A percentile compares a stretch with the other conserved stretches of the same genome.
These are phyloP conservation scores for Catharus minimus DNA, from an alignment of 2,113 vertebrate genomes.

Conservation along the genomic window DNA sequence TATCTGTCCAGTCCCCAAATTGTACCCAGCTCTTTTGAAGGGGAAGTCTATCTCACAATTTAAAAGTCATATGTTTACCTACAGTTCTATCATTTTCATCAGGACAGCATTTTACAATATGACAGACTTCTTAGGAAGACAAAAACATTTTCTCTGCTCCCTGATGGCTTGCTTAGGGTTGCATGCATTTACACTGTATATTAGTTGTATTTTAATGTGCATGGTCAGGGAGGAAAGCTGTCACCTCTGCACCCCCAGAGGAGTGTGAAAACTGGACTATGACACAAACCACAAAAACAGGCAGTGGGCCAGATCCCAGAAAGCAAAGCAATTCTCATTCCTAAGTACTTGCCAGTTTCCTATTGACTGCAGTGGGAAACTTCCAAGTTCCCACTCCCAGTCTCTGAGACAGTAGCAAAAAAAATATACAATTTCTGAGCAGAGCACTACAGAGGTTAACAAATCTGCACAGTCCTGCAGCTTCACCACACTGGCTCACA, in stretches of 20 bases:
- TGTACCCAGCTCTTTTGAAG: background rate
- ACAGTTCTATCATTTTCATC: background rate
- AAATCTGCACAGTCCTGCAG: background rate
- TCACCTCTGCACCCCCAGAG: background rate
- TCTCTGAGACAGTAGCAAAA: background rate
- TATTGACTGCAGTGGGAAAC: constrained; percentile 42
- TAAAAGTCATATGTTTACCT: background rate
- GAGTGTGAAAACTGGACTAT: background rate
- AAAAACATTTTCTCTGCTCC: background rate
- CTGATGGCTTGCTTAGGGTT: background rate
- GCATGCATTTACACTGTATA: background rate
- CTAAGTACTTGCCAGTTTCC: constrained; percentile 16
- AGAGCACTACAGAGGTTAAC: background rate
- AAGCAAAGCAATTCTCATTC: constrained; percentile 38
- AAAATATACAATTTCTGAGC: background rate
- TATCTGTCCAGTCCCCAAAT: background rate
- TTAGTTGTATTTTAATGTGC: background rate
- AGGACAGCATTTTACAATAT: background rate
- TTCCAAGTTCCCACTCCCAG: constrained; percentile 24
- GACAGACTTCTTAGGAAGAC: background rate
- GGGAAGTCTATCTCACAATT: background rate
- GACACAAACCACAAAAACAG: background rate
- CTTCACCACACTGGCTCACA: background rate
- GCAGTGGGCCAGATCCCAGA: constrained; percentile 5
- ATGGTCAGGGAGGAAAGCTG: background rate